Percentiles rank a stretch among this genome's conserved stretches.
Evolutionary conservation across 2,888 invertebrate species (phyloP).

Genomic region (Cryptus armator): DNA sequence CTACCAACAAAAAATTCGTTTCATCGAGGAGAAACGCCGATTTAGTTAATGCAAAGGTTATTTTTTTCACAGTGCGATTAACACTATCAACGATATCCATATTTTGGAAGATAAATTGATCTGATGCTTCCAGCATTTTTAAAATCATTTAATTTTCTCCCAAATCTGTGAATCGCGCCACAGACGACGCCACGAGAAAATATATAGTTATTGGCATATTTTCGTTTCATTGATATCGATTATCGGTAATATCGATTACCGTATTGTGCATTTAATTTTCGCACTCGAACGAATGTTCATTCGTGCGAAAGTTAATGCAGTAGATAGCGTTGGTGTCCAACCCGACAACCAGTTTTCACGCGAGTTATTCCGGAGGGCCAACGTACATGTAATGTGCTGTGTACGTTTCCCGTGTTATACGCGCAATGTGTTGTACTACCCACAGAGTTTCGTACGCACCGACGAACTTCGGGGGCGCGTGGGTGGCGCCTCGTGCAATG

Average conservation of each 20-base stretch:
- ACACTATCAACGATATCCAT: too few species aligned
- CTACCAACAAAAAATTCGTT: too few species aligned
- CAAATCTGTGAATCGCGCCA: too few species aligned
- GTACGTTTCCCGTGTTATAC: conserved; percentile 2
- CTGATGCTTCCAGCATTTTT: too few species aligned
- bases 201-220: too few species aligned
- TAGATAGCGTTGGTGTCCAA: neutral
- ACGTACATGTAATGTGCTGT: conserved; percentile 10
- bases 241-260: neutral
- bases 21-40: too few species aligned
- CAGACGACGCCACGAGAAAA: too few species aligned
- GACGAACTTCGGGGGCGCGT: conserved; percentile 46
- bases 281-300: neutral
- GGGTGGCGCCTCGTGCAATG: conserved; percentile 48
- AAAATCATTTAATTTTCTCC: too few species aligned
- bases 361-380: neutral
- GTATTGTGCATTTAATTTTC: neutral
- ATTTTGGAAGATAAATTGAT: too few species aligned
- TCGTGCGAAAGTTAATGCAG: conserved; percentile 21
- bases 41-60: too few species aligned
- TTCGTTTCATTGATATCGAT: too few species aligned
- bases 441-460: conserved; percentile 21
- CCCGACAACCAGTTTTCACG: conserved; percentile 6
- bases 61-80: too few species aligned
- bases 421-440: conserved; percentile 27